A percentile compares a stretch with the other conserved stretches of the same genome.
Conservation (phyloP, 2,113 vertebrate genomes). For the Megalops atlanticus region DNA sequence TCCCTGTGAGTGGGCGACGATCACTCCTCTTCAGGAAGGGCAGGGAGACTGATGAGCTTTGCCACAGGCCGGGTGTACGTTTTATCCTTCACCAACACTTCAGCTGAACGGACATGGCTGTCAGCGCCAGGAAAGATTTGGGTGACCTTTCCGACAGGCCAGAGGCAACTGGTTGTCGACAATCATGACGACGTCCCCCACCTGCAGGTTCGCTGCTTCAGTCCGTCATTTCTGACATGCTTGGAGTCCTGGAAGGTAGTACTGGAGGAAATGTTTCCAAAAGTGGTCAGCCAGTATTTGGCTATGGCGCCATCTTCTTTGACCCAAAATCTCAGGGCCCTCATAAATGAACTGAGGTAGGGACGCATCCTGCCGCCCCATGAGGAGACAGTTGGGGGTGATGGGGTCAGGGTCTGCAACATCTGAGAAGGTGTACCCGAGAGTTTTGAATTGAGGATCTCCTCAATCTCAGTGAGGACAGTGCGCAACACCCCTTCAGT, state of each 20-base stretch:
- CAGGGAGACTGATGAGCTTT: background rate
- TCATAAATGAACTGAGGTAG: constrained; percentile 2
- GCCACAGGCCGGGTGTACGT: background rate
- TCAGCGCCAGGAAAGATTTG: background rate
- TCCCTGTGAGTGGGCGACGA: no score
- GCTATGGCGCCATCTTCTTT: background rate
- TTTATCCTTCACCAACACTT: background rate
- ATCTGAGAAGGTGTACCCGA: no score
- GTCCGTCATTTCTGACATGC: background rate
- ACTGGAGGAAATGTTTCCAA: background rate
- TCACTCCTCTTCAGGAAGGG: no score
- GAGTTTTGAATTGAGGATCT: constrained; percentile 20
- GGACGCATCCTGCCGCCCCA: constrained; percentile 15
- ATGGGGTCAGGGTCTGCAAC: background rate
- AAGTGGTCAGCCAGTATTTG: no score
- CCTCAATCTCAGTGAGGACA: constrained; percentile 17
- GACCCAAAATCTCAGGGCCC: background rate
- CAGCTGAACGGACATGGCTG: background rate
- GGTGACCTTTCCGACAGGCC: background rate
- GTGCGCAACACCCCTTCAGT: no score
- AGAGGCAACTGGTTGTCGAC: background rate
- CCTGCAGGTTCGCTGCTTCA: background rate
- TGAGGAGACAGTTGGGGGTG: constrained; percentile 1
- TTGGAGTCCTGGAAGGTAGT: background rate
- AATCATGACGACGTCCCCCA: background rate